These are phyloP conservation scores for Thamnophis elegans DNA, from an alignment of 2,797 vertebrate species.

Conservation along the genomic window DNA sequence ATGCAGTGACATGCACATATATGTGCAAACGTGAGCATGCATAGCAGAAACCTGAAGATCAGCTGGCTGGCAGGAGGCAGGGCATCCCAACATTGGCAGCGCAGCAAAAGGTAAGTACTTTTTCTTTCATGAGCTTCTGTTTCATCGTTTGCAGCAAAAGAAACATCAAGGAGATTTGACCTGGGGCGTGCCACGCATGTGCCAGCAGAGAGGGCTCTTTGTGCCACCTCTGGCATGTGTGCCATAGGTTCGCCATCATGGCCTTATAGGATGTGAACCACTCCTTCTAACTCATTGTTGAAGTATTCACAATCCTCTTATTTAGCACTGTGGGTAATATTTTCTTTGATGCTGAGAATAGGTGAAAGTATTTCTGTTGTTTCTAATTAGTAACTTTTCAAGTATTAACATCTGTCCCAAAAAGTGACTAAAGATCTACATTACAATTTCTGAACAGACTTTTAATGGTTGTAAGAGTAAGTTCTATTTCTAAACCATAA, in stretches of 20 bases:
- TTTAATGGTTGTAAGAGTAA: neutral
- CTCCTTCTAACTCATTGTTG: neutral
- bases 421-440: slow-evolving; percentile 9
- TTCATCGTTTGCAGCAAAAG: no score
- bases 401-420: neutral
- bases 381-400: slow-evolving; percentile 1
- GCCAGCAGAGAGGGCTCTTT: no score
- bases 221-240: no score
- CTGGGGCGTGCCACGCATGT: rapidly evolving
- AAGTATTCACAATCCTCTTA: neutral
- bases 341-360: rapidly evolving
- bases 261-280: neutral
- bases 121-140: no score
- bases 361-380: slow-evolving; percentile 17
- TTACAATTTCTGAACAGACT: slow-evolving; percentile 11
- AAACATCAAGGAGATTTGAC: no score
- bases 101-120: no score
- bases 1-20: no score
- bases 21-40: no score
- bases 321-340: neutral
- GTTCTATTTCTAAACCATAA: slow-evolving; percentile 13
- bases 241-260: no score
- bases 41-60: no score
- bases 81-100: no score
- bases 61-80: no score